A percentile compares a stretch with the other conserved stretches of the same genome.
These are phyloP conservation scores for Polypedilum pembai DNA, from an alignment of 1,140 invertebrate genomes.

Conservation along the genomic window DNA sequence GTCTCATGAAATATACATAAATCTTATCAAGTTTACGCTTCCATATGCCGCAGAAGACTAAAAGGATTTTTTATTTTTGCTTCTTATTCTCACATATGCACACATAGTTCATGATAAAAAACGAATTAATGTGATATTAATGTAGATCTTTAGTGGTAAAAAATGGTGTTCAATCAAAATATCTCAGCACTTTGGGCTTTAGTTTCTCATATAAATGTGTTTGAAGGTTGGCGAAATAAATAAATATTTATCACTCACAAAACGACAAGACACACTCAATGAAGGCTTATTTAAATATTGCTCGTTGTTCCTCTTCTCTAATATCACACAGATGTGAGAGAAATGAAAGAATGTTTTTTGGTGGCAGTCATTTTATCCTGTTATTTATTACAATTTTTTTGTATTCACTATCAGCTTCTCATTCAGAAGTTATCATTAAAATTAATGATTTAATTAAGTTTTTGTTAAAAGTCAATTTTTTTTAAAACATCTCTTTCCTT, in stretches of 20 bases:
- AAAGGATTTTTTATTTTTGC: not conserved
- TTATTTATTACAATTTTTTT: too few species aligned
- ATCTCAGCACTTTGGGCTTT: not conserved
- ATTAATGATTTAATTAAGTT: not conserved
- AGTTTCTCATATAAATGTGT: too few species aligned
- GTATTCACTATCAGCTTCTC: too few species aligned
- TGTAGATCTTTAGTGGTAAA: not conserved
- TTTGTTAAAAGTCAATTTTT: not conserved
- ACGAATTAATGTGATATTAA: not conserved
- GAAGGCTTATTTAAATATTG: too few species aligned
- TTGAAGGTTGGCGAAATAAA: too few species aligned
- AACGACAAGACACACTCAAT: too few species aligned
- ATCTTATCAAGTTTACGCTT: not conserved
- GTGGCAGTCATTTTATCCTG: too few species aligned
- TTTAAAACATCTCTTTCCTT: not conserved
- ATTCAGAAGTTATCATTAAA: too few species aligned
- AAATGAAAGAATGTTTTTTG: too few species aligned
- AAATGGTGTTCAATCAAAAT: slow-evolving; percentile 12
- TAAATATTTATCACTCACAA: too few species aligned
- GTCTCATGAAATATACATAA: slow-evolving; percentile 18
- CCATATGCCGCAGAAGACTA: not conserved
- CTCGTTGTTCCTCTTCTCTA: too few species aligned
- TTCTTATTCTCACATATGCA: not conserved
- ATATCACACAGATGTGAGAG: too few species aligned
- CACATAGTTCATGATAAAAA: not conserved